These are phyloP conservation scores for Aproaerema taeniolella DNA, from an alignment of 2,888 invertebrate genomes.

Conservation along the genomic window DNA sequence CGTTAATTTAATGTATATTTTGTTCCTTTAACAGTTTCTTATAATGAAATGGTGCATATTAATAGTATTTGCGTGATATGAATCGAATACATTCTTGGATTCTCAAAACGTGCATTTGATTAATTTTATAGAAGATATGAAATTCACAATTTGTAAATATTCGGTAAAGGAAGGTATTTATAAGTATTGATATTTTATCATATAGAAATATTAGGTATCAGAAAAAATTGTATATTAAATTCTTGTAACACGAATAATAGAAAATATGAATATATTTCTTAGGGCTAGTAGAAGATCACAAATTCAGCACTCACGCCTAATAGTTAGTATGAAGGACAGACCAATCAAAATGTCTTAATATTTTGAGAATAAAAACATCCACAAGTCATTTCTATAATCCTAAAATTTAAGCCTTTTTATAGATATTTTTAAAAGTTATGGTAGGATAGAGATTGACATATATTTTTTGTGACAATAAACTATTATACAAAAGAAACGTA, in stretches of 20 bases:
- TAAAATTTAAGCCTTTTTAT: slow-evolving; percentile 12
- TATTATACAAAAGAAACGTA: slow-evolving; percentile 14
- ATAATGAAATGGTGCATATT: slow-evolving; percentile 60
- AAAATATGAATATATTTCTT: slow-evolving; percentile 74
- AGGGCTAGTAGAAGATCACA: slow-evolving; percentile 64
- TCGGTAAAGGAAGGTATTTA: slow-evolving; percentile 39
- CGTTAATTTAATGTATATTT: slow-evolving; percentile 38
- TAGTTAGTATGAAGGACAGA: slow-evolving; percentile 22
- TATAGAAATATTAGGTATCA: slow-evolving; percentile 55
- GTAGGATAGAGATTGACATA: background rate
- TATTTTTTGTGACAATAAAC: too few species aligned
- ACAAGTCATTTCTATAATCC: slow-evolving; percentile 8
- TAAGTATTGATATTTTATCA: slow-evolving; percentile 36
- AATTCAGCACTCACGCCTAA: slow-evolving; percentile 53
- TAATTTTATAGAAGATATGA: slow-evolving; percentile 53
- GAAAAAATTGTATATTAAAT: slow-evolving; percentile 58
- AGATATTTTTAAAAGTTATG: slow-evolving; percentile 2
- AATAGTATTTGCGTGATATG: slow-evolving; percentile 57
- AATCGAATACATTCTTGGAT: slow-evolving; percentile 37
- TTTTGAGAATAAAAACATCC: slow-evolving; percentile 5
- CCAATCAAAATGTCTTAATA: slow-evolving; percentile 20
- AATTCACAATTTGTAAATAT: slow-evolving; percentile 48
- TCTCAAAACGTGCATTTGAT: slow-evolving; percentile 46
- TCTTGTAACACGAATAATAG: slow-evolving; percentile 60
- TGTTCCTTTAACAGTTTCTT: slow-evolving; percentile 40